Percentiles rank a stretch among this genome's conserved stretches.
These are phyloP conservation scores for Xiphorhynchus elegans DNA, from an alignment of 2,113 vertebrate genomes.

Conservation along the genomic window DNA sequence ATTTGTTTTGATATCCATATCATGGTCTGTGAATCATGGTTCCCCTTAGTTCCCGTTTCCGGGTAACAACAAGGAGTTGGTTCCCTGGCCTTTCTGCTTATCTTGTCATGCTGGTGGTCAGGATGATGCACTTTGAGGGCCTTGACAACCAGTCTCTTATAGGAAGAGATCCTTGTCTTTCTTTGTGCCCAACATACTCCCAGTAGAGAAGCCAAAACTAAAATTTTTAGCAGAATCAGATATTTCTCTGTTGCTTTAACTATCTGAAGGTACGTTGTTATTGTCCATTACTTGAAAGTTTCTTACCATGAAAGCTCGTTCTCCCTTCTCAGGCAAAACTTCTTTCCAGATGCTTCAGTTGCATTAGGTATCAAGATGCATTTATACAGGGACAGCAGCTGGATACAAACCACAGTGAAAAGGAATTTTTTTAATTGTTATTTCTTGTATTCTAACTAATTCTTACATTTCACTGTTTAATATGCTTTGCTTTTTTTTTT, in stretches of 20 bases:
- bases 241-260: not conserved
- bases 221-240: not conserved
- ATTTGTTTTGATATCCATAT: not conserved
- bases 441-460: not conserved
- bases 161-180: not conserved
- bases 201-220: not conserved
- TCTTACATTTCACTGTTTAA: not conserved
- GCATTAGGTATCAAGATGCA: not conserved
- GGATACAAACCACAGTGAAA: not conserved
- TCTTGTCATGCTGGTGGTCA: no score
- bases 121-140: fast-evolving
- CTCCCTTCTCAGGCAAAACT: not conserved
- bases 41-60: not conserved
- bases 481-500: not conserved
- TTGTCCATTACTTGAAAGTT: not conserved
- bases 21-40: fast-evolving
- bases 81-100: not conserved
- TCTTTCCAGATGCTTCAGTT: not conserved
- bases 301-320: not conserved
- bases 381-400: not conserved
- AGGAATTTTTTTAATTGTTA: not conserved
- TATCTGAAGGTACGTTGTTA: not conserved
- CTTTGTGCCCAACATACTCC: not conserved
- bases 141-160: fast-evolving
- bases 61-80: not conserved